Evolutionary conservation across 2,797 vertebrate genomes (phyloP).

Genomic region (Danio aesculapii): DNA sequence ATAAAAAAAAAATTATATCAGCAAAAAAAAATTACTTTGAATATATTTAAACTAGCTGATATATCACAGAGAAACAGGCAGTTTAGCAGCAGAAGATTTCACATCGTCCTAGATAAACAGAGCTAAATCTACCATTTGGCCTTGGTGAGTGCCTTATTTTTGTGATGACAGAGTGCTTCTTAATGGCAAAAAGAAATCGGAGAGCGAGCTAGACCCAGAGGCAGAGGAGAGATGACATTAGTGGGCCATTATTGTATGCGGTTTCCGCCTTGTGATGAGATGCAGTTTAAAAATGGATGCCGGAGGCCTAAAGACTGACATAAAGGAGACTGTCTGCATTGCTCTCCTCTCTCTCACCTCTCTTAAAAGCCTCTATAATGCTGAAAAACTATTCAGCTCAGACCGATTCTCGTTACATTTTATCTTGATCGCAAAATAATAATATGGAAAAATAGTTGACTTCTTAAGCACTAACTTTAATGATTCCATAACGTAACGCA

Average conservation of each 20-base stretch:
- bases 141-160: conserved; percentile 33
- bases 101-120: conserved; percentile 31
- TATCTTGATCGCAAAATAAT: not conserved
- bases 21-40: not conserved
- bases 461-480: not conserved
- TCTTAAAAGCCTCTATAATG: not conserved
- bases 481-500: not conserved
- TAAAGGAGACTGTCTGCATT: not conserved
- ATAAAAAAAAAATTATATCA: too few species aligned
- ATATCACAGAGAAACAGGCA: not conserved
- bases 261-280: conserved; percentile 30
- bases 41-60: too few species aligned
- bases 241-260: conserved; percentile 27
- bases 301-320: conserved; percentile 12
- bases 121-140: conserved; percentile 31
- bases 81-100: not conserved
- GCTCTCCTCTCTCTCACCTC: conserved; percentile 6
- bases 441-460: not conserved
- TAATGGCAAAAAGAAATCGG: conserved; percentile 26
- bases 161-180: conserved; percentile 32
- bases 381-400: not conserved
- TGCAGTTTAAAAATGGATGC: conserved; percentile 32
- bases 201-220: conserved; percentile 14
- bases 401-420: not conserved
- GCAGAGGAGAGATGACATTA: conserved; percentile 44